A percentile compares a stretch with the other conserved stretches of the same genome.
Conservation (phyloP, 1,140 invertebrate genomes). For the Augochlora pura region DNA sequence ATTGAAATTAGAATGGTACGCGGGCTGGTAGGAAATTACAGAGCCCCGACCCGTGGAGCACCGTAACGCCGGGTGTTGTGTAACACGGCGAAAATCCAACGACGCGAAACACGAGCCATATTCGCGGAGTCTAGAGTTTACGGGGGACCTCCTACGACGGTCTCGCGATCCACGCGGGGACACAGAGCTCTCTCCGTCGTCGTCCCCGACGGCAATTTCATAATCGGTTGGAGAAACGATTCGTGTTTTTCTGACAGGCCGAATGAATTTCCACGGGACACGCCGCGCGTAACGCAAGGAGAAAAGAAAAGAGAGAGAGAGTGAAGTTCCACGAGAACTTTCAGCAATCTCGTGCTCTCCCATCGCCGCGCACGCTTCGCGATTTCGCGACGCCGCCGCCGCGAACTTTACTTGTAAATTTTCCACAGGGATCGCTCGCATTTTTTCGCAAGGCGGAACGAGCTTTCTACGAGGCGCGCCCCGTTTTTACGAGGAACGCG, state of each 20-base stretch:
- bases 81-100: conserved; percentile 21
- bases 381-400: conserved; percentile 26
- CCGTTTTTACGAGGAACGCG: background rate
- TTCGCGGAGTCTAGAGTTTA: too few relatives aligned
- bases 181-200: too few relatives aligned
- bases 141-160: too few relatives aligned
- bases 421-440: conserved; percentile 16
- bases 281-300: background rate
- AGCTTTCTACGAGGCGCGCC: background rate
- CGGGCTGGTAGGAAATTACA: conserved; percentile 21
- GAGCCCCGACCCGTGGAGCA: background rate
- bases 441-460: background rate
- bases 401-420: conserved; percentile 40
- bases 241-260: background rate
- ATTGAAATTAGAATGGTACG: conserved; percentile 33
- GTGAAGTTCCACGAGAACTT: background rate
- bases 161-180: too few relatives aligned
- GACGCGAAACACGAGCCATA: background rate
- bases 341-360: conserved; percentile 17
- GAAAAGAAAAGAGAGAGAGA: background rate
- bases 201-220: background rate
- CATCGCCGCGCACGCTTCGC: conserved; percentile 22
- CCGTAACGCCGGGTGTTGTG: too few relatives aligned
- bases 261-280: conserved; percentile 1
- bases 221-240: conserved; percentile 2